Conservation (phyloP, 1,140 invertebrate genomes). For the Phortica variegata region DNA sequence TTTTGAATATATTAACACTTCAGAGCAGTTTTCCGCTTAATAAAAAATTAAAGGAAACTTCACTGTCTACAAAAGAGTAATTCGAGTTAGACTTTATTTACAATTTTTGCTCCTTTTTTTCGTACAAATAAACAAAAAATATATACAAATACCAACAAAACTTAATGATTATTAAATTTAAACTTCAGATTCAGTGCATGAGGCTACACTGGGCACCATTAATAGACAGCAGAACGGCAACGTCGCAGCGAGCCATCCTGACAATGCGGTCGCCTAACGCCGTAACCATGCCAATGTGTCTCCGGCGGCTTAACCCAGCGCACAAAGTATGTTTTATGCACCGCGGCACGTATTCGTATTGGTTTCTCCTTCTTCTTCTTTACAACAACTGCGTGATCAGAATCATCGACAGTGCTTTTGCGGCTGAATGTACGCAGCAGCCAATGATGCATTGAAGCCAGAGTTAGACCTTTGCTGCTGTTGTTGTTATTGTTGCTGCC, state of each 20-base stretch:
- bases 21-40: no score
- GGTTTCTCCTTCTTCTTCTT: neutral
- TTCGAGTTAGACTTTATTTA: no score
- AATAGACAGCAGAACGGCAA: slow-evolving; percentile 43
- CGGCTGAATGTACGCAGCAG: slow-evolving; percentile 40
- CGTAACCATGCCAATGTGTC: slow-evolving; percentile 37
- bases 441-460: slow-evolving; percentile 19
- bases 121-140: slow-evolving; percentile 18
- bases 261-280: slow-evolving; percentile 29
- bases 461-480: neutral
- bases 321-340: slow-evolving; percentile 50
- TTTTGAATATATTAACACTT: no score
- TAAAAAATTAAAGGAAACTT: no score
- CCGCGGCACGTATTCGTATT: slow-evolving; percentile 27
- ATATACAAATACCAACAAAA: no score
- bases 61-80: no score
- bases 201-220: slow-evolving; percentile 1
- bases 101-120: no score
- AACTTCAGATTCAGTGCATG: no score
- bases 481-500: neutral
- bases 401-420: neutral
- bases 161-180: no score
- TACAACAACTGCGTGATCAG: no score
- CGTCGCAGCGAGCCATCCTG: slow-evolving; percentile 27
- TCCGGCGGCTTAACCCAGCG: slow-evolving; percentile 45